These are phyloP conservation scores for Alcedo quadribrachys DNA, from an alignment of 2,797 vertebrate species.

Conservation along the genomic window DNA sequence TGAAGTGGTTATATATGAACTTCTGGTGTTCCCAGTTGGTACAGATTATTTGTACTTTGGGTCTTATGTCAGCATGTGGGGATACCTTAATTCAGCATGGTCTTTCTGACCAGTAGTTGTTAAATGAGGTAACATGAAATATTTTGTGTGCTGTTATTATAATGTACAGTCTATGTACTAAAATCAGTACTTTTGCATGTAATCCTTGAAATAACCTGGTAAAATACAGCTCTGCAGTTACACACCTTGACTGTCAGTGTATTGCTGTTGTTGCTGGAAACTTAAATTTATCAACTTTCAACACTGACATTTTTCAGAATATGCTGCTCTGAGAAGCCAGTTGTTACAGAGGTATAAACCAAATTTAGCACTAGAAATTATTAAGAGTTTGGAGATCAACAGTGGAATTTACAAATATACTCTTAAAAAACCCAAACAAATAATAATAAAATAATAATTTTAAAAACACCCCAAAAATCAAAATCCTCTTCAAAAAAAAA, in stretches of 20 bases:
- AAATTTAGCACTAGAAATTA: neutral
- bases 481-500: neutral
- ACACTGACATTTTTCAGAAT: neutral
- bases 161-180: neutral
- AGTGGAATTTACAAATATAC: neutral
- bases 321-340: neutral
- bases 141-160: no score
- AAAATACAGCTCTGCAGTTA: neutral
- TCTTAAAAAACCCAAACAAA: neutral
- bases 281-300: neutral
- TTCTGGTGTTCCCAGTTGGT: no score
- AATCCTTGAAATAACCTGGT: neutral
- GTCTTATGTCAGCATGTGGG: no score
- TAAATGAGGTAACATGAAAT: no score
- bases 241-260: accelerated
- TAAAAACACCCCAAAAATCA: no score
- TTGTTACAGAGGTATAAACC: neutral
- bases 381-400: neutral
- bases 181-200: neutral
- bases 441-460: no score
- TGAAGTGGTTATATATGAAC: no score
- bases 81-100: no score
- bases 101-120: no score
- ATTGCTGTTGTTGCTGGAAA: neutral
- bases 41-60: no score